phyloP scores from a whole-genome alignment of 2,888 invertebrate species.

The Belgica antarctica region DNA sequence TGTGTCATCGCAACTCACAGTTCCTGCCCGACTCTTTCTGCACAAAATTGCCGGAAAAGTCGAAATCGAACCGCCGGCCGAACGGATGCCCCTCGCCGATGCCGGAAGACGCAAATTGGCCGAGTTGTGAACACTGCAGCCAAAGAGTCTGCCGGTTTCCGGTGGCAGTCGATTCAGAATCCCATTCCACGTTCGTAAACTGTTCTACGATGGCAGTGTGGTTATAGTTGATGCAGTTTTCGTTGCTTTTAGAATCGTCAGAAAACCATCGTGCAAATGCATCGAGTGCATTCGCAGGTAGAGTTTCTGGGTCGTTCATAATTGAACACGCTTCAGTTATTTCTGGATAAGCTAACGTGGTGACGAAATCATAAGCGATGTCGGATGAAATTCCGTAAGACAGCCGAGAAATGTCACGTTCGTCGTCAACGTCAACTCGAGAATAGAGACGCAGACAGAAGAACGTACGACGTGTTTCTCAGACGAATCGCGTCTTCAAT shows the following conservation, averaged over 20 bases:
- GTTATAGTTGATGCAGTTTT: not conserved
- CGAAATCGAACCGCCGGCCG: slow-evolving; percentile 11
- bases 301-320: not conserved
- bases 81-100: slow-evolving; percentile 23
- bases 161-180: not conserved
- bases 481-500: slow-evolving; percentile 18
- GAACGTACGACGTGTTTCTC: slow-evolving; percentile 8
- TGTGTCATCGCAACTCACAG: not conserved
- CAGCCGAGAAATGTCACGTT: not conserved
- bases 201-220: not conserved
- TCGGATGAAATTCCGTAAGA: slow-evolving; percentile 2
- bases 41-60: slow-evolving; percentile 21
- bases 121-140: slow-evolving; percentile 28
- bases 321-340: slow-evolving; percentile 28
- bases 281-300: slow-evolving; percentile 21
- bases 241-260: slow-evolving; percentile 32
- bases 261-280: slow-evolving; percentile 35
- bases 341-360: not conserved
- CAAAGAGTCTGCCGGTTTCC: slow-evolving; percentile 18
- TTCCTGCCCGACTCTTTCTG: slow-evolving; percentile 11
- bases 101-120: slow-evolving; percentile 2
- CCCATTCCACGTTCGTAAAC: slow-evolving; percentile 1
- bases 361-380: not conserved
- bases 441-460: not conserved
- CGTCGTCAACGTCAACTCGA: slow-evolving; percentile 1